Percentiles rank a stretch among this genome's conserved stretches.
phyloP scores from a whole-genome alignment of 2,113 vertebrate genomes.

The Nicator chloris region DNA sequence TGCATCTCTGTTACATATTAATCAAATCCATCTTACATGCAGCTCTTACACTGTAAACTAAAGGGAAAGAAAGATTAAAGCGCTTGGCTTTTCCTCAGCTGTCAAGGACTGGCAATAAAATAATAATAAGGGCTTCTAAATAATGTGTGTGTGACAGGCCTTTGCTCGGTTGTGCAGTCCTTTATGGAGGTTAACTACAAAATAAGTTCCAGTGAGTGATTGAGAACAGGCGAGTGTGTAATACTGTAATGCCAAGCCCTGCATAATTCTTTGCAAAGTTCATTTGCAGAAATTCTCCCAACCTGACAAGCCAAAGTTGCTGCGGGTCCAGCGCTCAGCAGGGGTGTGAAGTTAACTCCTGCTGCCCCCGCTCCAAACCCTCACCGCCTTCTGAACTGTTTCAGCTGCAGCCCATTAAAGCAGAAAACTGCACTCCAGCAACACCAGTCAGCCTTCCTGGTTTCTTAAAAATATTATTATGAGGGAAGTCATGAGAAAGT shows the following conservation, averaged over 20 bases:
- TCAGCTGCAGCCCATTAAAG: conserved; percentile 54
- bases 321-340: conserved; percentile 42
- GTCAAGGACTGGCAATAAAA: conserved; percentile 86
- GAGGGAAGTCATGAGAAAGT: conserved; percentile 51
- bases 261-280: conserved; percentile 77
- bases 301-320: conserved; percentile 62
- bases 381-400: conserved; percentile 13
- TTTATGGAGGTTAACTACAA: conserved; percentile 88
- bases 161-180: conserved; percentile 74
- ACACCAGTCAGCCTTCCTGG: background rate
- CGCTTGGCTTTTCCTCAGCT: conserved; percentile 83
- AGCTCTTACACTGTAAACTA: conserved; percentile 81
- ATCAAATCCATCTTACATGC: conserved; percentile 81
- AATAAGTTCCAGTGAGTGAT: conserved; percentile 86
- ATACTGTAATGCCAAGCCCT: conserved; percentile 71
- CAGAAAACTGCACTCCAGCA: background rate
- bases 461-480: background rate
- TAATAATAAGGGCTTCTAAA: conserved; percentile 86
- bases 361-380: background rate
- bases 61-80: conserved; percentile 84
- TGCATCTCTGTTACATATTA: conserved; percentile 85
- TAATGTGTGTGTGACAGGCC: conserved; percentile 83
- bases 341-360: conserved; percentile 4
- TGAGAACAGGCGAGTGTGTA: conserved; percentile 74
- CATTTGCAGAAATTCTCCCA: conserved; percentile 71